A percentile compares a stretch with the other conserved stretches of the same genome.
These are phyloP conservation scores for Xyrichtys novacula DNA, from an alignment of 2,797 vertebrate genomes.

Conservation along the genomic window DNA sequence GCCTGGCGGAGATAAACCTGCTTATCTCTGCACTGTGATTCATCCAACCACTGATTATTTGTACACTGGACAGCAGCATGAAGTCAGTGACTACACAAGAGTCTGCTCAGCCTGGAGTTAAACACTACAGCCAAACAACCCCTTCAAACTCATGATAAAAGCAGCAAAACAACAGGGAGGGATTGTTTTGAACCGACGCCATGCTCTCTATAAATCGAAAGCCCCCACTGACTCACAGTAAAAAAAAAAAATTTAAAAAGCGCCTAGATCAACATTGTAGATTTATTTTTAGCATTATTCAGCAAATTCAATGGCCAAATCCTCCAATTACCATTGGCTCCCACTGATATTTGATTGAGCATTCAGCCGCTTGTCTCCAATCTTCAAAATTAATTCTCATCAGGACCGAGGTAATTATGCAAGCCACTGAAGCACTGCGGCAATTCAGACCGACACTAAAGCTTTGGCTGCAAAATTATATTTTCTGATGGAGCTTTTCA, in stretches of 20 bases:
- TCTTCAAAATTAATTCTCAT: constrained; percentile 70
- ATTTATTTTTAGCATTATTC: constrained; percentile 47
- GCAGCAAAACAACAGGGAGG: neutral
- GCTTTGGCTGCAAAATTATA: constrained; percentile 74
- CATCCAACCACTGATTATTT: constrained; percentile 38
- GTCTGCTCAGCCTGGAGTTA: constrained; percentile 38
- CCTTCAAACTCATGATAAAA: constrained; percentile 29
- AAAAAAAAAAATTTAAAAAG: neutral
- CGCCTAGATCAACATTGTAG: constrained; percentile 21
- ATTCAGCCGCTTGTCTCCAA: constrained; percentile 46
- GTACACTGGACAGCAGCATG: constrained; percentile 48
- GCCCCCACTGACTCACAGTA: constrained; percentile 9
- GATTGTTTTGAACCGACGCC: constrained; percentile 10
- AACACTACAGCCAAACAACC: constrained; percentile 15
- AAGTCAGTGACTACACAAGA: constrained; percentile 28
- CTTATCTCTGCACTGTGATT: constrained; percentile 30
- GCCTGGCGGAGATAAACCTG: constrained; percentile 26
- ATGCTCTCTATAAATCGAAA: constrained; percentile 5
- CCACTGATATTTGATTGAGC: constrained; percentile 59
- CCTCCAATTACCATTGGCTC: constrained; percentile 47
- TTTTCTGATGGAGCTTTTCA: constrained; percentile 76
- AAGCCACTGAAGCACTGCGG: constrained; percentile 73
- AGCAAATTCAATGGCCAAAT: constrained; percentile 56
- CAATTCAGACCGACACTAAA: constrained; percentile 73
- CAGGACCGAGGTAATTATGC: constrained; percentile 71